phyloP scores from a whole-genome alignment of 2,888 invertebrate genomes.

The Chymomyza procnemis region DNA sequence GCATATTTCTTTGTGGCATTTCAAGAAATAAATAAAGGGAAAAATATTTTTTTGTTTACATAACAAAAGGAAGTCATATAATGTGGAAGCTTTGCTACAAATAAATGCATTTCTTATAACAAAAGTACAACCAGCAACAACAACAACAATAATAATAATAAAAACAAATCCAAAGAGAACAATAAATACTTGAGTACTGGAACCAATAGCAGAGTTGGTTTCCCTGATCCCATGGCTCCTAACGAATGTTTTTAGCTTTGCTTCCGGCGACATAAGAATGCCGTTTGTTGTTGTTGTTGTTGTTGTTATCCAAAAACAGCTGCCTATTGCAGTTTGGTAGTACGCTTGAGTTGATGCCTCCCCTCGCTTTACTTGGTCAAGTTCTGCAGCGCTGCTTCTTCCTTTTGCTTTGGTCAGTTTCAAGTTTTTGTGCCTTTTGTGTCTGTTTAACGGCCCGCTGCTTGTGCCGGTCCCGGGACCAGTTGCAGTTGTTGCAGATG shows the following conservation, averaged over 20 bases:
- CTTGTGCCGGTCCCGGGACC: neutral
- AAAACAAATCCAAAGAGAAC: constrained; percentile 12
- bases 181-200: neutral
- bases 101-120: constrained; percentile 59
- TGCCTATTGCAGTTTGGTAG: constrained; percentile 70
- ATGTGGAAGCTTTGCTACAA: constrained; percentile 49
- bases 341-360: constrained; percentile 63
- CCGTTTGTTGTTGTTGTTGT: constrained; percentile 50
- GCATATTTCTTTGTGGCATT: neutral
- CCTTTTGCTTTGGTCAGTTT: constrained; percentile 9
- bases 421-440: constrained; percentile 15
- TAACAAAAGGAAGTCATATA: constrained; percentile 4
- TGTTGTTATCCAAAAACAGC: constrained; percentile 56
- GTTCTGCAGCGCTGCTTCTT: neutral
- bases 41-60: constrained; percentile 47
- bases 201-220: neutral
- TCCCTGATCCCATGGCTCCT: constrained; percentile 26
- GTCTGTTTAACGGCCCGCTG: neutral
- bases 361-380: constrained; percentile 26
- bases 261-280: constrained; percentile 72
- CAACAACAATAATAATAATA: constrained; percentile 26
- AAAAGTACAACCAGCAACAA: constrained; percentile 23
- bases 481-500: constrained; percentile 42
- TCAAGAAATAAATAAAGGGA: constrained; percentile 39
- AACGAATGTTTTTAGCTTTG: constrained; percentile 62